These are phyloP conservation scores for Pseudochaenichthys georgianus DNA, from an alignment of 2,797 vertebrate genomes.

Conservation along the genomic window DNA sequence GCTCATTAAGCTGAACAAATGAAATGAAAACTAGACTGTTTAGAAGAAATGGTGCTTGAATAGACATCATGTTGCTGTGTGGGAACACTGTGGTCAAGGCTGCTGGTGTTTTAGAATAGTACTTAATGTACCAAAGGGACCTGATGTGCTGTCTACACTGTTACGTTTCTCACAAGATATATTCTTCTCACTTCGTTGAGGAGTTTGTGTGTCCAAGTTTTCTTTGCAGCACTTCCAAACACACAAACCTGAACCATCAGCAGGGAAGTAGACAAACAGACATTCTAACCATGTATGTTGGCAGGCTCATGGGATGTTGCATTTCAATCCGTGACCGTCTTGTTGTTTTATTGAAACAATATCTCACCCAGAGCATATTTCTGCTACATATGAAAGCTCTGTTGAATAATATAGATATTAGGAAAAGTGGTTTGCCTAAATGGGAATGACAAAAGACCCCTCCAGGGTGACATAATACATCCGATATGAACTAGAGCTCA, in stretches of 20 bases:
- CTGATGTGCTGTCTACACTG: conserved; percentile 6
- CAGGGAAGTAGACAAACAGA: conserved; percentile 33
- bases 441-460: conserved; percentile 13
- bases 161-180: conserved; percentile 2
- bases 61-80: neutral
- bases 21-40: neutral
- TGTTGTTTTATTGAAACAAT: conserved; percentile 31
- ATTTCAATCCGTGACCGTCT: conserved; percentile 7
- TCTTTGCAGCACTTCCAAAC: conserved; percentile 23
- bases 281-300: neutral
- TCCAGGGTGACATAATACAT: conserved; percentile 41
- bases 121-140: conserved; percentile 3
- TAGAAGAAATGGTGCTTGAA: neutral
- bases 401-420: conserved; percentile 35
- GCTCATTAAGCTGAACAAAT: too few relatives aligned
- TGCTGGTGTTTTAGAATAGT: neutral
- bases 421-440: conserved; percentile 23
- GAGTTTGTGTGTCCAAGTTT: conserved; percentile 13
- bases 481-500: conserved; percentile 46
- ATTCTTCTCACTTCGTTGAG: neutral
- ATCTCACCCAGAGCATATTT: conserved; percentile 35
- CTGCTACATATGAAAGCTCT: conserved; percentile 10
- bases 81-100: neutral
- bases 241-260: conserved; percentile 8
- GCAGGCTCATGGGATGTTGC: conserved; percentile 14